A percentile compares a stretch with the other conserved stretches of the same genome.
Evolutionary conservation across 2,888 invertebrate genomes (phyloP).

Genomic region (Phalera bucephala): DNA sequence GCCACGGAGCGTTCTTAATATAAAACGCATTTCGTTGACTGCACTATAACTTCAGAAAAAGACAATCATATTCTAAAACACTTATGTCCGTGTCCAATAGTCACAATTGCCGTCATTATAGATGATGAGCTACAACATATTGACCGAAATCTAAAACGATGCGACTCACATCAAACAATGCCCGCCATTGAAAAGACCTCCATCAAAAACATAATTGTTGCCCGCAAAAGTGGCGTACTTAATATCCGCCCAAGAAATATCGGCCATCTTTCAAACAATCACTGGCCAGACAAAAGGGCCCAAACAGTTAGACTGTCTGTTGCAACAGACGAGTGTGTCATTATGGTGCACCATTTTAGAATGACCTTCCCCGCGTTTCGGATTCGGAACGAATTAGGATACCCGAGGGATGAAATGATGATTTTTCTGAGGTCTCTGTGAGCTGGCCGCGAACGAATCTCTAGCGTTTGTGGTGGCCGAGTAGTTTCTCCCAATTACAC

Average conservation of each 20-base stretch:
- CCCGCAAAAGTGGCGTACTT: conserved; percentile 50
- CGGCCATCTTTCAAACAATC: conserved; percentile 63
- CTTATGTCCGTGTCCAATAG: conserved; percentile 15
- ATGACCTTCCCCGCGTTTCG: conserved; percentile 45
- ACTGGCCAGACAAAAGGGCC: conserved; percentile 69
- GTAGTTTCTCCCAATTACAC: conserved; percentile 81
- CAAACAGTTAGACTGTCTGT: conserved; percentile 62
- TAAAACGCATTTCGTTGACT: neutral
- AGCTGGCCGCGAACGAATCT: conserved; percentile 60
- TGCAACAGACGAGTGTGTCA: conserved; percentile 66
- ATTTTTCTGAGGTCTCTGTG: conserved; percentile 52
- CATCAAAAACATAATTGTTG: conserved; percentile 44
- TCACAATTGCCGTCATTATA: conserved; percentile 26
- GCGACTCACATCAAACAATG: conserved; percentile 17
- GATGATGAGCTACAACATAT: conserved; percentile 24
- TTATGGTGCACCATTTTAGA: conserved; percentile 55
- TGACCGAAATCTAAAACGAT: conserved; percentile 19
- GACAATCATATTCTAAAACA: conserved; percentile 7
- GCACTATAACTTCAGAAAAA: too few species aligned
- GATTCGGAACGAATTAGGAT: conserved; percentile 25
- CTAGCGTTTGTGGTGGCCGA: conserved; percentile 74
- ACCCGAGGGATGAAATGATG: conserved; percentile 25
- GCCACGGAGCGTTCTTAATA: too few species aligned
- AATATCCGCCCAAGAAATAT: conserved; percentile 51
- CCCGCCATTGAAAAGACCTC: conserved; percentile 16